Percentiles rank a stretch among this genome's conserved stretches.
phyloP scores from a whole-genome alignment of 2,113 vertebrate genomes.

The Muntiacus muntjak region DNA sequence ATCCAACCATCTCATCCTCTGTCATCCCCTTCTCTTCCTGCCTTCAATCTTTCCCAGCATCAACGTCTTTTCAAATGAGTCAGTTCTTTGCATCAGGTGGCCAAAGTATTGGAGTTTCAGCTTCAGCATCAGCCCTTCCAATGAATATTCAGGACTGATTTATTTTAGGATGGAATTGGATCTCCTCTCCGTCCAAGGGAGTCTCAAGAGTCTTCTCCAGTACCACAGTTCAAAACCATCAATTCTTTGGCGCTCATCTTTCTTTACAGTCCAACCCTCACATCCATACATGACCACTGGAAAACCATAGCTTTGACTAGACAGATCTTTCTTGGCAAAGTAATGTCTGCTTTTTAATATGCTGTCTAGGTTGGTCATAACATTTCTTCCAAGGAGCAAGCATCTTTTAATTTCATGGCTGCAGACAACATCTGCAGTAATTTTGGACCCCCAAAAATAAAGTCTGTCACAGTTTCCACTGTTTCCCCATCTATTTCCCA shows the following conservation, averaged over 20 bases:
- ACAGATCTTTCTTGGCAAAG: rapidly evolving
- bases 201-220: background rate
- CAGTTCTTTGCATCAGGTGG: background rate
- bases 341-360: background rate
- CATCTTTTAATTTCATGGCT: too few relatives aligned
- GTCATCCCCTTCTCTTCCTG: background rate
- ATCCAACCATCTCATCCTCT: background rate
- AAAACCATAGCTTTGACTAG: background rate
- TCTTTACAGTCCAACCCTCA: background rate
- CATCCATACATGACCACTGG: background rate
- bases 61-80: background rate
- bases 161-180: background rate
- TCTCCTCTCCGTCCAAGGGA: background rate
- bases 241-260: background rate
- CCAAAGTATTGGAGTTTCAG: background rate
- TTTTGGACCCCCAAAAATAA: background rate
- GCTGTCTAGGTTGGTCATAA: background rate
- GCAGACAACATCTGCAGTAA: background rate
- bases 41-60: background rate
- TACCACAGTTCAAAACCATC: background rate
- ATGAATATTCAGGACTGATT: background rate
- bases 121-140: background rate
- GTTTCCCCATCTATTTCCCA: background rate
- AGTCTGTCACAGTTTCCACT: background rate
- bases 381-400: background rate